Evolutionary conservation across 2,888 invertebrate species (phyloP), one percentile per base, ranked within the genome.

Genomic region (Caenorhabditis macrosperma): DNA sequence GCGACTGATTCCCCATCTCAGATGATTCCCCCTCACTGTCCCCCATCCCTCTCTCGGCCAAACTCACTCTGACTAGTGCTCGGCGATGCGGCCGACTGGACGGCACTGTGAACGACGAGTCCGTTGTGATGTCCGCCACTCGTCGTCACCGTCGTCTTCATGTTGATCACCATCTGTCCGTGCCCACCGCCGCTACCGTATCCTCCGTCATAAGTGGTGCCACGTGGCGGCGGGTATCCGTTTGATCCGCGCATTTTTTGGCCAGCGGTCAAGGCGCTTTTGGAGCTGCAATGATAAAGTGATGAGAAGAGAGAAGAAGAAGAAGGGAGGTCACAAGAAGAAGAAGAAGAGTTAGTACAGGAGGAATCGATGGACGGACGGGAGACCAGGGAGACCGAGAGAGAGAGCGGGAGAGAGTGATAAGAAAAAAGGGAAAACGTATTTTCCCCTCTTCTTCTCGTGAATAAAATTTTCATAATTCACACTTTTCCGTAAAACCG

Each of bases 131-230:
- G 69, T 30, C 79, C 77, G n/a, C 82, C 82, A 33, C 81, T 81
- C 20, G 84, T 81, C 35, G 82, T 84, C 52, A 84, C 81, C 30
- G 84, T 84, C 10, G 84, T 84, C 55, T 82, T 82, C 81, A 84
- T 64, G 67, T 84, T 84, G 38, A 84, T 84, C 7, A 83, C 76
- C 84, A 84, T 81, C 35, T 82, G 78, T 15, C 78, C 82, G 26
- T 74, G 74, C 2, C 71, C 63, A 0, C 63, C 55, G 1, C 24
- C 17, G 28, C 30, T 50, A 63, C 68, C 64, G 67, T 63, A 64
- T 71, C 15, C 59, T 6, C 35, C 33, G n/a, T n/a, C n/a, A n/a
- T n/a, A n/a, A n/a, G n/a, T n/a, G n/a, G n/a, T n/a, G n/a, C 52
- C 60, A 60, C 63, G 55, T 55, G 61, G 44, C n/a, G 68, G 57